Evolutionary conservation across 2,113 vertebrate species (phyloP).

Genomic region (Chloropsis cyanopogon): DNA sequence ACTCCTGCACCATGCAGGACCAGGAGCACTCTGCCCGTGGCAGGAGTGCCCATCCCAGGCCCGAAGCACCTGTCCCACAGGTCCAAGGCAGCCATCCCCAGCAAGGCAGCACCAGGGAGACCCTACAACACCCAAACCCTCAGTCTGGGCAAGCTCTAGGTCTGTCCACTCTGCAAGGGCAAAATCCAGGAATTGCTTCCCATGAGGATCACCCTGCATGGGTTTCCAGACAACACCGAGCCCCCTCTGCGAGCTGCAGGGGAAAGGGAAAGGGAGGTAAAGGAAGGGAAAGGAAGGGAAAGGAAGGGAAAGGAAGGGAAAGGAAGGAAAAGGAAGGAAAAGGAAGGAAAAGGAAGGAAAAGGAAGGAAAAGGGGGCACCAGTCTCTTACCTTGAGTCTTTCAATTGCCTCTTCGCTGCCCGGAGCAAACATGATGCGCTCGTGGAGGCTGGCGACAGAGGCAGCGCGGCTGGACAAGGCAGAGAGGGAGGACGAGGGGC

Average conservation of each 20-base stretch:
- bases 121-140: background rate
- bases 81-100: background rate
- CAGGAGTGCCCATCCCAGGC: background rate
- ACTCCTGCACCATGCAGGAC: background rate
- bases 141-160: background rate
- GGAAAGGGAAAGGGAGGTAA: fast-evolving
- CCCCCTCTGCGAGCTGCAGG: background rate
- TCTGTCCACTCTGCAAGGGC: background rate
- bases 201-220: background rate
- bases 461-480: slow-evolving; percentile 91
- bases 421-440: slow-evolving; percentile 93
- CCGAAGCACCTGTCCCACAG: fast-evolving
- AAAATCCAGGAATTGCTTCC: fast-evolving
- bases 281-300: background rate
- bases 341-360: background rate
- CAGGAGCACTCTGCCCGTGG: background rate
- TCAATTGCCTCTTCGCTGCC: slow-evolving; percentile 97
- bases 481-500: slow-evolving; percentile 92
- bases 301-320: too few species aligned
- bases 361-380: fast-evolving
- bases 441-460: slow-evolving; percentile 91
- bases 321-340: too few species aligned
- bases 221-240: background rate
- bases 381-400: slow-evolving; percentile 86
- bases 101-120: background rate